phyloP scores from a whole-genome alignment of 2,113 vertebrate species.

The Gnathonemus echidnorhynchus region DNA sequence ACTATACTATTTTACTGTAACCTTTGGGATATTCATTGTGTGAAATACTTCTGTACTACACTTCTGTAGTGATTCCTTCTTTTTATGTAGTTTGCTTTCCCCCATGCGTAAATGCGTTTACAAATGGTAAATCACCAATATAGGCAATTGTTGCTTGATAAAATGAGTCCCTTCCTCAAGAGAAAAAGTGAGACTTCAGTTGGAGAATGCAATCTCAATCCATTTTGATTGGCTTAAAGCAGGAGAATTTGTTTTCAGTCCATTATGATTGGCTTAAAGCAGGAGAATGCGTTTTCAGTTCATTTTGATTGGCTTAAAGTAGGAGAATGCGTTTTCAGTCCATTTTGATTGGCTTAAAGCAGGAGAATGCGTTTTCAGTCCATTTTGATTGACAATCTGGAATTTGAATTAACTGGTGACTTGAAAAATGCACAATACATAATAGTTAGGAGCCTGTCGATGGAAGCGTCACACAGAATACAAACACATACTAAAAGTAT shows the following conservation, averaged over 20 bases:
- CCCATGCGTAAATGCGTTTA: neutral
- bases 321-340: neutral
- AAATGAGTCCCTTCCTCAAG: neutral
- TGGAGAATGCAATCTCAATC: neutral
- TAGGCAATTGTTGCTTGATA: neutral
- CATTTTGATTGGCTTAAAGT: no score
- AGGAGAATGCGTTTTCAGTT: no score
- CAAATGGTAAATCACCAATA: neutral
- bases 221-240: neutral
- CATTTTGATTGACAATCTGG: neutral
- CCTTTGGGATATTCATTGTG: neutral
- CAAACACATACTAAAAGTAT: neutral
- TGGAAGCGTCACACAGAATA: neutral
- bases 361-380: neutral
- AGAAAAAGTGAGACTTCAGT: neutral
- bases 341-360: neutral
- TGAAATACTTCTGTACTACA: neutral
- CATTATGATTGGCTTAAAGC: no score
- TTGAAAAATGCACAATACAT: neutral
- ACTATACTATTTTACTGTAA: neutral
- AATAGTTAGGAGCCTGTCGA: neutral
- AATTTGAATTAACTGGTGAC: neutral
- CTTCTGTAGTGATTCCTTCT: neutral
- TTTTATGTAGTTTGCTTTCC: neutral
- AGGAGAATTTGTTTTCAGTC: no score